These are phyloP conservation scores for Parazoanthus darwini DNA, from an alignment of 92 coral and sea anemone species.

Conservation along the genomic window DNA sequence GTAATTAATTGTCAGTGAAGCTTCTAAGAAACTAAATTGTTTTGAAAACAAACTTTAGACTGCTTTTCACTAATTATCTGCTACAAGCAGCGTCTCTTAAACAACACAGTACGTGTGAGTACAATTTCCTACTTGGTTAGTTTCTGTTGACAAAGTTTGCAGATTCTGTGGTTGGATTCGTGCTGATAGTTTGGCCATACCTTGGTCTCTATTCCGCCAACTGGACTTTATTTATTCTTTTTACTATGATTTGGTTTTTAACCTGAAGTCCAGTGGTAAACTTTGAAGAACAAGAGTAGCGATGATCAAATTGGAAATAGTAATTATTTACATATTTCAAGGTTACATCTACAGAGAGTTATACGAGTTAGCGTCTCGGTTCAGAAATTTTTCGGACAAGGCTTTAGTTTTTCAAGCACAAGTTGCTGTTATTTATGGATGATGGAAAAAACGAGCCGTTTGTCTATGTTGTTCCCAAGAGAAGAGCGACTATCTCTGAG, in stretches of 20 bases:
- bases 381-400: not conserved
- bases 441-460: not conserved
- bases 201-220: not conserved
- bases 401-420: not conserved
- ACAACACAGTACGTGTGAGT: not conserved
- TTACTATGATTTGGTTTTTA: not conserved
- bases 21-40: not conserved
- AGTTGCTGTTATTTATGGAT: not conserved
- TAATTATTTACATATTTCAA: not conserved
- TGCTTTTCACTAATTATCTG: not conserved
- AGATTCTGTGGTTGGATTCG: not conserved
- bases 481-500: not conserved
- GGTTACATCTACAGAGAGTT: not conserved
- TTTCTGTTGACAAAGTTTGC: not conserved
- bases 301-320: not conserved
- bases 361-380: not conserved
- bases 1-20: not conserved
- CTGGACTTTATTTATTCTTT: not conserved
- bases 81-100: not conserved
- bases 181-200: not conserved
- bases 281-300: not conserved
- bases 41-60: not conserved
- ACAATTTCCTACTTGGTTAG: not conserved
- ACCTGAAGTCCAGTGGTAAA: conserved; percentile 2
- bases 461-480: conserved; percentile 16